phyloP scores from a whole-genome alignment of 2,113 vertebrate species.

The Colossoma macropomum region DNA sequence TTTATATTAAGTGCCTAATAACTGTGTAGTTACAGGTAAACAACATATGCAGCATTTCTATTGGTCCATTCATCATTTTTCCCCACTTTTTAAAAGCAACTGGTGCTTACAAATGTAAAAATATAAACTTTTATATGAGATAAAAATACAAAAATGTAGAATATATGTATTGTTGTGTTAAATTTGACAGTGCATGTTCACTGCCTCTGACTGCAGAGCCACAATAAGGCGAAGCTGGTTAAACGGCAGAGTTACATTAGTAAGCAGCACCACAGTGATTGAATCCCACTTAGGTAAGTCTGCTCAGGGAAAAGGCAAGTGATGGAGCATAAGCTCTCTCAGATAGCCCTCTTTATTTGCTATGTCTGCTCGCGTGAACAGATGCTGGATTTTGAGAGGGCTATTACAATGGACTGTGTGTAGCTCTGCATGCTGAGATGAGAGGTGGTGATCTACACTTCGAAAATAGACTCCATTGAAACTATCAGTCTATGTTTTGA shows the following conservation, averaged over 20 bases:
- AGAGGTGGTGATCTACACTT: neutral
- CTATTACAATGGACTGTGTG: neutral
- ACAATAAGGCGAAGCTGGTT: neutral
- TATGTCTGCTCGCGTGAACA: neutral
- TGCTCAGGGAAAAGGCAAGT: neutral
- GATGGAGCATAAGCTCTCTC: neutral
- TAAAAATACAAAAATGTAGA: too few species aligned
- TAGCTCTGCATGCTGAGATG: conserved; percentile 3
- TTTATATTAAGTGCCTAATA: too few species aligned
- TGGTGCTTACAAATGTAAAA: too few species aligned
- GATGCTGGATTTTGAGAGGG: neutral
- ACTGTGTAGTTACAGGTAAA: too few species aligned
- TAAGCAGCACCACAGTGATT: neutral
- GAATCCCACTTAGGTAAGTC: neutral
- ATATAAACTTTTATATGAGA: too few species aligned
- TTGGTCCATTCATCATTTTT: too few species aligned
- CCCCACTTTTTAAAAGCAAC: too few species aligned
- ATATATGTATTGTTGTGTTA: too few species aligned
- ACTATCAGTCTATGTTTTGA: neutral
- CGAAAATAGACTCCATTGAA: neutral
- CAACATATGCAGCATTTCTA: too few species aligned
- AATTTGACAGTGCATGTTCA: too few species aligned
- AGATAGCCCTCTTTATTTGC: neutral
- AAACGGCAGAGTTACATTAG: neutral
- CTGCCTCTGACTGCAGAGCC: neutral